Base-by-base conservation (phyloP, 1,140 invertebrate species). In the Pemphigus obesinymphae region DNA sequence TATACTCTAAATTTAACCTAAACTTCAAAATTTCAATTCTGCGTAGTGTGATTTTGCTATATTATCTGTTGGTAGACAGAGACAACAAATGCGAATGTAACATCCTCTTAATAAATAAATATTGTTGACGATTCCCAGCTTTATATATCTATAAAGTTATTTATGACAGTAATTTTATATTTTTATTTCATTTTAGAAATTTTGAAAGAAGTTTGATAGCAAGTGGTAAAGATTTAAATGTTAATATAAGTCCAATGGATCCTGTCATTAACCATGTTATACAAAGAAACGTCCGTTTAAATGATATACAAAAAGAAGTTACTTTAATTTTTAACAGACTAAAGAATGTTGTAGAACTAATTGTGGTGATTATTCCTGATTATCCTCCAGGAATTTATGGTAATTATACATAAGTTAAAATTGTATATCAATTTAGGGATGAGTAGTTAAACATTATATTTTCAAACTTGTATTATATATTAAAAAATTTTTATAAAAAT, bases 361-460 rank as follows among this genome's bases (percentile, higher is more conserved):
- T 92, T 7, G 86, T 92, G 66, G 89, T 91, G 37, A 84, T 92
- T 3, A 86, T 90, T 11, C 87, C 87, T 31, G 87, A 88, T 61
- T 20, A 2, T 58, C 75, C 75, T 45, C 0, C 37, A 17, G 75
- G 75, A 80, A 29, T 80, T 29, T 80, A 80, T 43, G 75, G 75
- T 80, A n/a, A 53, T 1, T 8, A 43, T 70, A n/a, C n/a, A n/a
- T n/a, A n/a, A n/a, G n/a, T n/a, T n/a, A n/a, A n/a, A n/a, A n/a
- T n/a, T n/a, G n/a, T n/a, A n/a, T n/a, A n/a, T n/a, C n/a, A n/a
- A n/a, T n/a, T n/a, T n/a, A n/a, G n/a, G n/a, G n/a, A n/a, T n/a
- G n/a, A n/a, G n/a, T n/a, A n/a, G n/a, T n/a, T n/a, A n/a, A n/a
- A n/a, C n/a, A n/a, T n/a, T n/a, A n/a, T n/a, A n/a, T n/a, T n/a